Evolutionary conservation across 1,140 invertebrate species (phyloP), one percentile per base, ranked within the genome.

Genomic region (Choristoneura fumiferana): DNA sequence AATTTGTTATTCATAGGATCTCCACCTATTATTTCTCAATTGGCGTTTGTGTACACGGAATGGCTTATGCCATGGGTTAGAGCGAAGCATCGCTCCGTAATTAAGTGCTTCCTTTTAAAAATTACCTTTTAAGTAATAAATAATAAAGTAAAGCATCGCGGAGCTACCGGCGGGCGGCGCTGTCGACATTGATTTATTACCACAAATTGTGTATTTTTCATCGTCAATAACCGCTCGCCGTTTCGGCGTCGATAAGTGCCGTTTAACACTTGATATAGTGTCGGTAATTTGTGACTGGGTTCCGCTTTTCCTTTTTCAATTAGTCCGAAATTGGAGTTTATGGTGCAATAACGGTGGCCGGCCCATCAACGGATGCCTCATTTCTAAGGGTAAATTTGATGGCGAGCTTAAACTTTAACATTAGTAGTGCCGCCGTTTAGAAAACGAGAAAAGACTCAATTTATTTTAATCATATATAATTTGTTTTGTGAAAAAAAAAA

Each of bases 261-360:
- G 79, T 84, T 88, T 88, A 87, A 80, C 85, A 88, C 85, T 87
- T 88, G 85, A 88, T 88, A 68, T 88, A 87, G 85, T 88, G 84
- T 87, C 78, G 67, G 76, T 88, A 88, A 88, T 87, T 87, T 87
- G 82, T 83, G 78, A 73, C 63, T 72, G 71, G 63, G 70, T 75
- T 72, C 71, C 78, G 69, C 68, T 84, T 86, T 87, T 81, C 73
- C 63, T 70, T 87, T 88, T 87, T 88, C 85, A 88, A 88, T 88
- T 85, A 87, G 69, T 69, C 54, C 60, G 57, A 85, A 87, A 87
- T 81, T 79, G 78, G 66, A 67, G 62, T 76, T 78, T 71, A 73
- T 78, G 71, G 62, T 75, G 68, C 74, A 76, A 79, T 67, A 69
- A 67, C 60, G 67, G 63, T 63, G 65, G 66, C 73, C 62, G 62